Percentiles rank a stretch among this genome's conserved stretches.
These are phyloP conservation scores for Gasterosteus nipponicus DNA, from an alignment of 2,113 vertebrate species.

Conservation along the genomic window DNA sequence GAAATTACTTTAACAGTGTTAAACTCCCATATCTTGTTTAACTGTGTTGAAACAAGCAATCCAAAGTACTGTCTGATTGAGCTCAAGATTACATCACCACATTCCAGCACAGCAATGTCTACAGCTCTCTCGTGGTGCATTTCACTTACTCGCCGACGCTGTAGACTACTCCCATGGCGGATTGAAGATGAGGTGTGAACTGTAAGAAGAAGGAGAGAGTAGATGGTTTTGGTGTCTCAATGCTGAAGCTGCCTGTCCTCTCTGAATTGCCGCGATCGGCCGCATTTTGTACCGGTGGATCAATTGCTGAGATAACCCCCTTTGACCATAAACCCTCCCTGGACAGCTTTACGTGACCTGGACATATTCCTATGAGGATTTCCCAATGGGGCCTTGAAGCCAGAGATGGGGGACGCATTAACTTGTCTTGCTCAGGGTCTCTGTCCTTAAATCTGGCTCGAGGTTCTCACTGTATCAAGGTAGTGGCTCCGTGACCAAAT, in stretches of 20 bases:
- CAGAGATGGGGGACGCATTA: slow-evolving; percentile 72
- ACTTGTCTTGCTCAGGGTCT: slow-evolving; percentile 57
- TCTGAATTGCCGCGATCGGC: slow-evolving; percentile 26
- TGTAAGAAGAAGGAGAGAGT: slow-evolving; percentile 9
- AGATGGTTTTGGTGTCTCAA: slow-evolving; percentile 28
- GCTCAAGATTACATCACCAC: neutral
- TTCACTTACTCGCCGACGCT: slow-evolving; percentile 85
- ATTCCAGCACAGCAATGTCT: slow-evolving; percentile 6
- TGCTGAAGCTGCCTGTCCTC: slow-evolving; percentile 47
- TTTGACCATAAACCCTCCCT: slow-evolving; percentile 62
- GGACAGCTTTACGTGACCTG: slow-evolving; percentile 24
- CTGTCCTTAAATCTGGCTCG: slow-evolving; percentile 42
- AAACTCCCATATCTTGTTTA: neutral
- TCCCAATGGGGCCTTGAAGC: slow-evolving; percentile 63
- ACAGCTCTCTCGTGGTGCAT: neutral
- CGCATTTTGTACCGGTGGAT: slow-evolving; percentile 62
- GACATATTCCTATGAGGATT: slow-evolving; percentile 51
- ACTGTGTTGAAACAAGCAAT: neutral
- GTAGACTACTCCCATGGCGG: slow-evolving; percentile 82
- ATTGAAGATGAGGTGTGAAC: slow-evolving; percentile 16
- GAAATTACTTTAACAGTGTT: neutral
- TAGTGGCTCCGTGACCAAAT: slow-evolving; percentile 14
- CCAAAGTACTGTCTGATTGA: neutral
- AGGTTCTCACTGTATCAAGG: slow-evolving; percentile 59
- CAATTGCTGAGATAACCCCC: slow-evolving; percentile 64